A percentile compares a stretch with the other conserved stretches of the same genome.
These are phyloP conservation scores for Plagodis pulveraria DNA, from an alignment of 2,888 invertebrate species.

Conservation along the genomic window DNA sequence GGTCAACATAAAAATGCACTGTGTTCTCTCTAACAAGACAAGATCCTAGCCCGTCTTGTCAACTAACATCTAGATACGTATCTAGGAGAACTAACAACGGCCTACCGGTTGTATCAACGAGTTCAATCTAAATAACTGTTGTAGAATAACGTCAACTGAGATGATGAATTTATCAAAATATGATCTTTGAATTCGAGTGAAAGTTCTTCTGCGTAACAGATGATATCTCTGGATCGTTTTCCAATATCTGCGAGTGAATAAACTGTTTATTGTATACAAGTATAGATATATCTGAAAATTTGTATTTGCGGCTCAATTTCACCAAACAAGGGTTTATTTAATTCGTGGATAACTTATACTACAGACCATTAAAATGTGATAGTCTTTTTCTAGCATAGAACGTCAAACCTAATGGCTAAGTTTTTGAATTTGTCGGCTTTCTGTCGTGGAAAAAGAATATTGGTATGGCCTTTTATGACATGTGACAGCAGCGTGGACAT, in stretches of 20 bases:
- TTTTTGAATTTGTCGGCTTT: too few relatives aligned
- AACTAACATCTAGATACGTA: slow-evolving; percentile 22
- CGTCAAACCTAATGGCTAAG: too few relatives aligned
- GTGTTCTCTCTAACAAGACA: slow-evolving; percentile 9
- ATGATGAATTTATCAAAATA: slow-evolving; percentile 35
- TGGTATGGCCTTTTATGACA: too few relatives aligned
- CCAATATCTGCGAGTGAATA: not conserved
- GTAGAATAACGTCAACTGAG: slow-evolving; percentile 25
- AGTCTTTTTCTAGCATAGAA: too few relatives aligned
- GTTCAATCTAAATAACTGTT: slow-evolving; percentile 24
- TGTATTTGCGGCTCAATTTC: too few relatives aligned
- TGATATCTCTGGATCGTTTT: slow-evolving; percentile 1
- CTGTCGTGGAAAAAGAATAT: too few relatives aligned
- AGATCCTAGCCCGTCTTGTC: slow-evolving; percentile 17
- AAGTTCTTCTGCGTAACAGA: slow-evolving; percentile 18
- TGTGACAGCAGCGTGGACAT: too few relatives aligned
- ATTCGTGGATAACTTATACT: too few relatives aligned
- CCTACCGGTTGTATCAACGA: slow-evolving; percentile 17
- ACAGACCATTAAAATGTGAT: too few relatives aligned
- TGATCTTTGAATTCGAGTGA: slow-evolving; percentile 32
- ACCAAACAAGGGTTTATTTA: too few relatives aligned
- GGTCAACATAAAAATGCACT: slow-evolving; percentile 19
- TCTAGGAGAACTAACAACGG: slow-evolving; percentile 22
- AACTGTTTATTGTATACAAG: too few relatives aligned
- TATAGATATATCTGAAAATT: too few relatives aligned